Evolutionary conservation across 2,113 vertebrate species (phyloP).

Genomic region (Opisthocomus hoazin): DNA sequence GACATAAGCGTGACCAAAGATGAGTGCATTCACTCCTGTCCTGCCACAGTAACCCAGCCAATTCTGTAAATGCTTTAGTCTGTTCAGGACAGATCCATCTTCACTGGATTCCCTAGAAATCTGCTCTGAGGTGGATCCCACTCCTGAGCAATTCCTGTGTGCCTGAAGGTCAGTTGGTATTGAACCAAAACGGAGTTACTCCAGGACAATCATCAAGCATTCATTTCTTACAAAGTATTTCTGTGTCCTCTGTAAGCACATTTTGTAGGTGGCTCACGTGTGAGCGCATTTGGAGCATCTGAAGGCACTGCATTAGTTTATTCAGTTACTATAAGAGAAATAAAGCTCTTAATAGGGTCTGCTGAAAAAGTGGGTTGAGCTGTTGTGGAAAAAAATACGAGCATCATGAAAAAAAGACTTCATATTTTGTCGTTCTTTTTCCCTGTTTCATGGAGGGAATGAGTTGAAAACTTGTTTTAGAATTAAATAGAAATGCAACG

Average conservation of each 20-base stretch:
- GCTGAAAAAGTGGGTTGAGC: not conserved
- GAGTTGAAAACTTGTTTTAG: not conserved
- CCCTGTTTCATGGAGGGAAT: not conserved
- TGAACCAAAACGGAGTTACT: not conserved
- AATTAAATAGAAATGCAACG: not conserved
- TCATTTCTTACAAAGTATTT: not conserved
- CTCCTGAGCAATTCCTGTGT: not conserved
- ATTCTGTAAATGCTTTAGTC: not conserved
- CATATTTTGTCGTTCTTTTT: not conserved
- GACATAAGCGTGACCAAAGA: not conserved
- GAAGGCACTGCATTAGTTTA: not conserved
- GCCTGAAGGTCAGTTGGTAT: not conserved
- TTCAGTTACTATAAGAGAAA: not conserved
- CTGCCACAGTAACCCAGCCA: not conserved
- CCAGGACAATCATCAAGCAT: not conserved
- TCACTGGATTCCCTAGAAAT: not conserved
- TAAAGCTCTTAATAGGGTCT: not conserved
- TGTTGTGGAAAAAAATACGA: not conserved
- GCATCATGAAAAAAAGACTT: not conserved
- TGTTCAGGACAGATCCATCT: not conserved
- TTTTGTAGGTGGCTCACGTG: not conserved
- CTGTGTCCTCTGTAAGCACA: not conserved
- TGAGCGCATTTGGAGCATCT: not conserved
- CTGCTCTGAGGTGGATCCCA: not conserved
- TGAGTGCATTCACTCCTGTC: not conserved